Evolutionary conservation across 2,888 invertebrate species (phyloP).

Genomic region (Phaedon cochleariae): DNA sequence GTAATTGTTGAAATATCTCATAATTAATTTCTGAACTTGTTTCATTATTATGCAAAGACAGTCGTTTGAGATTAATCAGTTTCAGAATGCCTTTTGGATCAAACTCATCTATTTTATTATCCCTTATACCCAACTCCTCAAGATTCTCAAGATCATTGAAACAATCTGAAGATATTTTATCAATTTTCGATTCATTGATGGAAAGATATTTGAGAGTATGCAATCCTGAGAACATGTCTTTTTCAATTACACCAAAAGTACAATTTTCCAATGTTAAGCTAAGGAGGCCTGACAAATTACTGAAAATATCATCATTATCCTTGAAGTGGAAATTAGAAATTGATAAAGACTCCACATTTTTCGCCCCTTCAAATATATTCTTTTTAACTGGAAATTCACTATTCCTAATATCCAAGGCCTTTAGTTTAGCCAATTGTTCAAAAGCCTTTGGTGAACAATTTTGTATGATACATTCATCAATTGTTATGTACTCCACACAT

Average conservation of each 20-base stretch:
- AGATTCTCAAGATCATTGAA: slow-evolving; percentile 2
- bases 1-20: slow-evolving; percentile 18
- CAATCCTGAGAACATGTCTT: slow-evolving; percentile 14
- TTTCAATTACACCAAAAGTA: slow-evolving; percentile 15
- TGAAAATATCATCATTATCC: slow-evolving; percentile 3
- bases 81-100: slow-evolving; percentile 18
- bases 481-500: slow-evolving; percentile 18
- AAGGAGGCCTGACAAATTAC: slow-evolving; percentile 14
- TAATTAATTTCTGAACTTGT: slow-evolving; percentile 19
- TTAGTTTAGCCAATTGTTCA: slow-evolving; percentile 13
- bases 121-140: slow-evolving; percentile 12
- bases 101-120: slow-evolving; percentile 22
- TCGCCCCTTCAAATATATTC: slow-evolving; percentile 24
- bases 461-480: slow-evolving; percentile 14
- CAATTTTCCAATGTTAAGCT: slow-evolving; percentile 22
- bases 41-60: slow-evolving; percentile 19
- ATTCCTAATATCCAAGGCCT: slow-evolving; percentile 15
- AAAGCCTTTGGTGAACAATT: slow-evolving; percentile 18
- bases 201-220: slow-evolving; percentile 18
- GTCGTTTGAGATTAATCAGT: slow-evolving; percentile 14
- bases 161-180: slow-evolving; percentile 12
- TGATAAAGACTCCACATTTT: slow-evolving; percentile 4
- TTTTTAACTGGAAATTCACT: slow-evolving; percentile 17
- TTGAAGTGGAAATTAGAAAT: slow-evolving; percentile 7
- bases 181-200: slow-evolving; percentile 12